phyloP scores from a whole-genome alignment of 2,113 vertebrate genomes.

The Cyphomyrus plagiostoma region DNA sequence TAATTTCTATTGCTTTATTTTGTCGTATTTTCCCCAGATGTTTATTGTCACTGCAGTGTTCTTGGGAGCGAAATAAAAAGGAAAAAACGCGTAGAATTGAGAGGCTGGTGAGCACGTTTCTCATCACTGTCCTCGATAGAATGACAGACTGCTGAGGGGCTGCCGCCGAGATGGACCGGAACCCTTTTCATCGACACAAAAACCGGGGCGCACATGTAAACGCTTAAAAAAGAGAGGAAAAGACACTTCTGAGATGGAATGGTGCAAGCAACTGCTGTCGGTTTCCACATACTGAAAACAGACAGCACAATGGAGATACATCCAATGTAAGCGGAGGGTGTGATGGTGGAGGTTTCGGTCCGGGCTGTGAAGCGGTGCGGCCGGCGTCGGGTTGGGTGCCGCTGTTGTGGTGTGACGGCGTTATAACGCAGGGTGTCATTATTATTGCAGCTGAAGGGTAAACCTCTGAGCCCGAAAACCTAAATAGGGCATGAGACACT shows the following conservation, averaged over 20 bases:
- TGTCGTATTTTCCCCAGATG: background rate
- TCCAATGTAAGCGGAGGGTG: conserved; percentile 66
- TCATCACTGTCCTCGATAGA: conserved; percentile 38
- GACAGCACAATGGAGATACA: conserved; percentile 76
- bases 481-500: background rate
- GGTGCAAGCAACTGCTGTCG: conserved; percentile 71
- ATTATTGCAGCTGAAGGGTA: background rate
- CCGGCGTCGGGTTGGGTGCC: background rate
- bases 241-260: conserved; percentile 68
- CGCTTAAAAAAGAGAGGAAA: conserved; percentile 32
- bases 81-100: conserved; percentile 37
- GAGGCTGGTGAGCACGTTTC: conserved; percentile 23
- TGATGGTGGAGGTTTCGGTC: background rate
- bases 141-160: conserved; percentile 32
- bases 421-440: background rate
- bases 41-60: background rate
- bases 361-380: background rate
- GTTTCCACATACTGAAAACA: conserved; percentile 65
- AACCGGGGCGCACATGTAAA: conserved; percentile 33
- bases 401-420: background rate
- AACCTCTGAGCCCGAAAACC: background rate
- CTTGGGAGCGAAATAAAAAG: conserved; percentile 12
- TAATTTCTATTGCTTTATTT: background rate
- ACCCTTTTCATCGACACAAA: conserved; percentile 41
- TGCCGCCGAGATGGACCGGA: conserved; percentile 38